A percentile compares a stretch with the other conserved stretches of the same genome.
Evolutionary conservation across 2,113 vertebrate species (phyloP).

Genomic region (Zosterops japonicus): DNA sequence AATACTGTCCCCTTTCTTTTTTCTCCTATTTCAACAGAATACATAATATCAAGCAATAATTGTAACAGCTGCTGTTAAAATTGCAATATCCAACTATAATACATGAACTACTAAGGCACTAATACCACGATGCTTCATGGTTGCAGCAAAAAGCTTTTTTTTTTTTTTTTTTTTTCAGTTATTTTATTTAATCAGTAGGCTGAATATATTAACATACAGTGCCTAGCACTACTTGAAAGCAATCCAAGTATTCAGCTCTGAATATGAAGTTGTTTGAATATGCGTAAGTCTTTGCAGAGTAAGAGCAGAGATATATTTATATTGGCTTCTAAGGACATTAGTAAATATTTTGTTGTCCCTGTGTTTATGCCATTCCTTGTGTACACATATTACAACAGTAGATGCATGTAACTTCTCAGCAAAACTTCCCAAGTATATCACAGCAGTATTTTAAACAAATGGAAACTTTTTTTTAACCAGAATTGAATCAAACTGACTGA

Average conservation of each 20-base stretch:
- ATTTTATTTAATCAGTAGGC: conserved; percentile 41
- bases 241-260: conserved; percentile 34
- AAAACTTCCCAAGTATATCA: neutral
- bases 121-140: neutral
- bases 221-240: conserved; percentile 43
- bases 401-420: neutral
- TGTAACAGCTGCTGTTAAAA: conserved; percentile 28
- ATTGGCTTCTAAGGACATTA: conserved; percentile 38
- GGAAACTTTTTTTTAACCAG: neutral
- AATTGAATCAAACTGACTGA: neutral
- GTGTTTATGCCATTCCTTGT: neutral
- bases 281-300: conserved; percentile 10
- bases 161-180: neutral
- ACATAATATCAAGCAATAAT: conserved; percentile 50
- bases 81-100: neutral
- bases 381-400: conserved; percentile 21
- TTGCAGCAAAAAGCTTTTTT: conserved; percentile 21
- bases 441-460: neutral
- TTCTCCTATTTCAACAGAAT: conserved; percentile 76
- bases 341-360: conserved; percentile 55
- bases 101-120: neutral
- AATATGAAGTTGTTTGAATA: conserved; percentile 31
- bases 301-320: conserved; percentile 39
- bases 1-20: conserved; percentile 72
- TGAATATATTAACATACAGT: conserved; percentile 48